Conservation (phyloP, 1,140 invertebrate genomes). For the Drosophila bocki region DNA sequence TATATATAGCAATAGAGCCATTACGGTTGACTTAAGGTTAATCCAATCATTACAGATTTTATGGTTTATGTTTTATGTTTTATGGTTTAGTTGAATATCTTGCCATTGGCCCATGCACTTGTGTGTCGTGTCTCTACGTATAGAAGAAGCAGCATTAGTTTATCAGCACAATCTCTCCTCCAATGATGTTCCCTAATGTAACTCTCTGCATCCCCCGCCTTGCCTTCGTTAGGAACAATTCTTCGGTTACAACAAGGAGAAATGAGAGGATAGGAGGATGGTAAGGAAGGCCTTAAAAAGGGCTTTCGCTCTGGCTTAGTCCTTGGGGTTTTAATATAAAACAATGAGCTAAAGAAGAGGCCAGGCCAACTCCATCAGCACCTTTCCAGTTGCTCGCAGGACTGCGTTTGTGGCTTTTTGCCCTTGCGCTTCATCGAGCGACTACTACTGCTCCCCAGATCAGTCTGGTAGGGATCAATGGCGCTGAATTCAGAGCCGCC, state of each 20-base stretch:
- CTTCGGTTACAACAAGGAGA: not conserved
- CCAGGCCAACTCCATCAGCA: slow-evolving; percentile 46
- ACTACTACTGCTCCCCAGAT: slow-evolving; percentile 18
- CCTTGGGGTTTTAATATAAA: slow-evolving; percentile 81
- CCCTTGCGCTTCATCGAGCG: slow-evolving; percentile 50
- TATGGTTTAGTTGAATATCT: slow-evolving; percentile 41
- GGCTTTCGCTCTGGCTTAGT: slow-evolving; percentile 33
- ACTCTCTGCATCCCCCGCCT: not conserved
- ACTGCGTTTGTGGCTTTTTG: slow-evolving; percentile 74
- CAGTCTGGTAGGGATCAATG: slow-evolving; percentile 66
- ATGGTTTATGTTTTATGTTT: slow-evolving; percentile 1
- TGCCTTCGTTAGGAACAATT: slow-evolving; percentile 29
- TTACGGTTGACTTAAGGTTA: slow-evolving; percentile 25
- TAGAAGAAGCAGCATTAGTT: slow-evolving; percentile 24
- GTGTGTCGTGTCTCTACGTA: slow-evolving; percentile 21
- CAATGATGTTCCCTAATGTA: not conserved
- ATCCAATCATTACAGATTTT: slow-evolving; percentile 33
- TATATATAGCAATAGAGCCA: slow-evolving; percentile 5
- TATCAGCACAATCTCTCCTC: not conserved
- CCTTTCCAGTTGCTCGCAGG: slow-evolving; percentile 79
- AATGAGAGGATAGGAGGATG: not conserved
- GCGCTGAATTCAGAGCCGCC: slow-evolving; percentile 48
- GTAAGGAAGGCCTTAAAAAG: not conserved
- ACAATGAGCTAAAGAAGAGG: slow-evolving; percentile 53
- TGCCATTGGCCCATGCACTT: slow-evolving; percentile 41